Base-by-base conservation (phyloP, 2,888 invertebrate species). In the Leptopilina drosophilae region DNA sequence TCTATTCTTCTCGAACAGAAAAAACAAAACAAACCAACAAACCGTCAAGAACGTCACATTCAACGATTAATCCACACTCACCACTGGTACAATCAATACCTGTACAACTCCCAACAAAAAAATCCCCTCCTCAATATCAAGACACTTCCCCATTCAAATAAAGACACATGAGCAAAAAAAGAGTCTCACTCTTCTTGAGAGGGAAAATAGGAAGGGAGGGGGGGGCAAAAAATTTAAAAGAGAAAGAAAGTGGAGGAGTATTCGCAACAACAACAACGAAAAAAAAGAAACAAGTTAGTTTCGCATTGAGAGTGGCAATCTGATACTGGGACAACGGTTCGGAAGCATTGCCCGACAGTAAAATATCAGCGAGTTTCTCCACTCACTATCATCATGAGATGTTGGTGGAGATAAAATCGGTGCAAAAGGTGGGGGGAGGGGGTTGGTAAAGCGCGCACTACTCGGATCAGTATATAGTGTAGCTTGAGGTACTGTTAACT, bases 291-390 rank as follows among this genome's bases (percentile, higher is more conserved):
- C 87, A 85, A 85, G 85, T 83, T 33, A 33, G 86, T 88, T 89
- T 89, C 87, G 86, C 85, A 84, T 87, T 84, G 87, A 87, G 87
- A 87, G 81, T 81, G 83, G 87, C 88, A 89, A 90, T 90, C 90
- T 90, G 90, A 91, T 91, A 87, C 85, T 84, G 81, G 87, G 88
- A 88, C 89, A 90, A 89, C 89, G 88, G 88, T 90, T 90, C 89
- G 87, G 89, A 89, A 91, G 89, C 90, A 89, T 90, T 82, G 89
- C 87, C 88, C 89, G 91, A 90, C 91, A 91, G 91, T 91, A 90
- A 91, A 91, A 91, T 91, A 91, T 91, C 91, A 90, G 90, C 87
- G 87, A 87, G 87, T 88, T 20, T 87, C 87, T 84, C 42, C 42
- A 86, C 86, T 87, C 87, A 87, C 86, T 85, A n/a, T n/a, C 20